Percentiles rank a stretch among this genome's conserved stretches.
Conservation (phyloP, 1,140 invertebrate species). For the Octopus sinensis region DNA sequence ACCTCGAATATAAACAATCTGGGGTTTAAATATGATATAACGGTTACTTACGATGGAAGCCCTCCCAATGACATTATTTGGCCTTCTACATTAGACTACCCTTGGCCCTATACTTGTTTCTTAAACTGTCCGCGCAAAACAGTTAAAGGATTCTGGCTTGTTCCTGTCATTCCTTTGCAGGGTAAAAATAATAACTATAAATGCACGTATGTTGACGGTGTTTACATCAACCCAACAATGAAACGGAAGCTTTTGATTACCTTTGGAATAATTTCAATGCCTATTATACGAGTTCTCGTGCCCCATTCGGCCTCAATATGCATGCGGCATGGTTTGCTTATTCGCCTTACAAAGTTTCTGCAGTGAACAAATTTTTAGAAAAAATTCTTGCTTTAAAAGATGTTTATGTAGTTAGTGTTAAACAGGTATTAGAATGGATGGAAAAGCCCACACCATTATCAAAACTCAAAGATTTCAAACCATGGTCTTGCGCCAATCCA, state of each 20-base stretch:
- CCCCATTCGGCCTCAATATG: slow-evolving; percentile 48
- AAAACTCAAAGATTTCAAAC: slow-evolving; percentile 30
- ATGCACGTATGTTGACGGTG: slow-evolving; percentile 48
- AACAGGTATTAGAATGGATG: slow-evolving; percentile 34
- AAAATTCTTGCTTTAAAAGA: slow-evolving; percentile 34
- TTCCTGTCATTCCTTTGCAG: slow-evolving; percentile 40
- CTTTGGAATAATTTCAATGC: slow-evolving; percentile 42
- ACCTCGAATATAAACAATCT: slow-evolving; percentile 34
- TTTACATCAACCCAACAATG: slow-evolving; percentile 35
- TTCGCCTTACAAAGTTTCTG: slow-evolving; percentile 32
- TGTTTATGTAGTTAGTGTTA: slow-evolving; percentile 36
- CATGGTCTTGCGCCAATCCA: slow-evolving; percentile 33
- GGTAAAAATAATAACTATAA: slow-evolving; percentile 38
- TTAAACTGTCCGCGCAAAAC: slow-evolving; percentile 35
- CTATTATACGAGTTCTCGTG: slow-evolving; percentile 35
- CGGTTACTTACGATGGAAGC: slow-evolving; percentile 36
- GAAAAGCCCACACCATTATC: slow-evolving; percentile 35
- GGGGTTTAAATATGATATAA: slow-evolving; percentile 38
- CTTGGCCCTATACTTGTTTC: slow-evolving; percentile 37
- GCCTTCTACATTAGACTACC: slow-evolving; percentile 44
- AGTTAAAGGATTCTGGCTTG: slow-evolving; percentile 41
- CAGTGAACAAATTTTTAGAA: slow-evolving; percentile 42
- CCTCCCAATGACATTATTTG: slow-evolving; percentile 25
- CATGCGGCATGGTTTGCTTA: slow-evolving; percentile 44
- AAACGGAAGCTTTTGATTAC: slow-evolving; percentile 36